Base-by-base conservation (phyloP, 2,888 invertebrate genomes). In the Megalurothrips usitatus region DNA sequence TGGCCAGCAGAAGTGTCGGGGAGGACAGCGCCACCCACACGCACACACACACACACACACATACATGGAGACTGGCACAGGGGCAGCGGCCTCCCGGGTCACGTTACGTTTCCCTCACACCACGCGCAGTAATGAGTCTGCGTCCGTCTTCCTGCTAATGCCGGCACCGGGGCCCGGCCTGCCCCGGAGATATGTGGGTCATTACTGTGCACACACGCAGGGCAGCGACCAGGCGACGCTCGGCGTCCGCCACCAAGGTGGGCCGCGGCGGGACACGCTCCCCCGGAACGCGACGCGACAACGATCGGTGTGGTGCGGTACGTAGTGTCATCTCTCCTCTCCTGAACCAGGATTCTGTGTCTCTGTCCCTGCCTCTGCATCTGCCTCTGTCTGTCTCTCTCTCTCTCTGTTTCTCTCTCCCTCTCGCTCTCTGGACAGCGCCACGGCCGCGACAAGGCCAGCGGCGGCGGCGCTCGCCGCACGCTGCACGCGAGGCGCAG, bases 151-250 rank as follows among this genome's bases (percentile, higher is more conserved):
- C 58, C 58, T 14, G 58, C 19, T 58, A 43, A 43, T 43, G 34
- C 34, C 34, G 34, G 58, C 14, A 14, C 58, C 17, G 52, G 3
- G 52, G 58, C 58, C 58, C 14, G 58, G 6, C 3, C 58, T 14
- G 58, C 58, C 58, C n/a, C 58, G n/a, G 58, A 58, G 58, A 58
- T n/a, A 58, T 58, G 58, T 58, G 58, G 58, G 58, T 58, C 58
- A 58, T 58, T n/a, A 58, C 14, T 8, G n/a, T n/a, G 58, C 58
- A 19, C 52, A 52, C 52, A 19, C 52, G 10, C 52, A 9, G 14
- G n/a, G 58, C 58, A 19, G 14, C 14, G 14, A 17, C 52, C 58
- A n/a, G 1, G 58, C 58, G 10, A 10, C 19, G 52, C 52, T 6
- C 14, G 3, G 52, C 19, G 10, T 52, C 52, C 52, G 10, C 14